Base-by-base conservation (phyloP, 2,113 vertebrate species). In the Prionailurus viverrinus region DNA sequence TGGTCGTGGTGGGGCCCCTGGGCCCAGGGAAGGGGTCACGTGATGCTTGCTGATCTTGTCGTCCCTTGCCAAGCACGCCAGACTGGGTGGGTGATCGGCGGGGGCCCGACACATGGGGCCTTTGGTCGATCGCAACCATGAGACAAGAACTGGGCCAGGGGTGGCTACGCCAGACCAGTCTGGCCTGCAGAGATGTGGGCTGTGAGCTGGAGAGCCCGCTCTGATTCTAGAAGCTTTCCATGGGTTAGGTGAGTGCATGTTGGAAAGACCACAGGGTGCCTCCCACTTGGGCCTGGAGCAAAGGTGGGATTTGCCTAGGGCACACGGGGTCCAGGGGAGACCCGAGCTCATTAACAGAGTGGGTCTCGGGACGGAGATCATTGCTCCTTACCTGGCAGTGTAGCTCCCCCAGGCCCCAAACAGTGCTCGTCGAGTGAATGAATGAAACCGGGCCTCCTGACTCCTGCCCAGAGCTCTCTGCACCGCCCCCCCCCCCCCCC, bases 21-120 rank as follows among this genome's bases (percentile, higher is more conserved):
- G 23, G 4, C 29, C 14, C 16, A 1, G 29, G 18, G 9, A 3
- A 39, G 48, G 12, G 2, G 0, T 71, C 3, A 0, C 0, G 5
- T 19, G 25, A 31, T 9, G 53, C 41, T 39, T 3, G 3, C 0
- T 15, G 76, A 39, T n/a, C 33, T 41, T 36, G 29, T 55, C 78
- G 55, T n/a, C 27, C 39, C 51, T 36, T 13, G 27, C 16, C 48
- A 88, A 85, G 45, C 21, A 13, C 8, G 3, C 53, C 25, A 73
- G 68, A 16, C 12, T 0, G 1, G 41, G 12, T 0, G 1, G 41
- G 12, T 25, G 1, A 31, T 80, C 0, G 1, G 16, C n/a, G 15
- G 31, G 53, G 21, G 31, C 61, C 71, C 33, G 1, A 36, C 11
- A 5, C 13, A 0, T 27, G 18, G 76, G 13, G 18, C 18, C 53